Base-by-base conservation (phyloP, 2,797 vertebrate genomes). In the Gymnocypris eckloni region DNA sequence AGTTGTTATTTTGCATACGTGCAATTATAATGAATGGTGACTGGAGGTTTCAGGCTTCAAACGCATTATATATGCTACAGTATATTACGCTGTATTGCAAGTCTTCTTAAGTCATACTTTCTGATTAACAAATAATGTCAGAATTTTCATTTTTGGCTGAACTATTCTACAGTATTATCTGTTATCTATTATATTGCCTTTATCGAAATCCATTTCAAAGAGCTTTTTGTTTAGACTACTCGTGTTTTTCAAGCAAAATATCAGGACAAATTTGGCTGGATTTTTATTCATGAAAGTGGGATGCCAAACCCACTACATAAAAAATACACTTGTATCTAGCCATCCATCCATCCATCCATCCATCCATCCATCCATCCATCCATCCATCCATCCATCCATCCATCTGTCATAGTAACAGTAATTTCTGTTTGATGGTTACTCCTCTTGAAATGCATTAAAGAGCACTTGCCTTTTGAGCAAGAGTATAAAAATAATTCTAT, bases 171-270 rank as follows among this genome's bases (percentile, higher is more conserved):
- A 16, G 12, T 59, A 59, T 11, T 69, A 25, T 25, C 20, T 54
- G 18, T 22, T 56, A 56, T 56, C 54, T 71, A 43, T 13, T n/a
- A 41, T 78, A 33, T 75, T 50, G 3, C n/a, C 25, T 52, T 75
- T 52, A 18, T 75, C 10, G 0, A 25, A 61, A 64, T 64, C 5
- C n/a, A 64, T 64, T 64, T 64, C 10, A 11, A 12, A 64, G 2
- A 43, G n/a, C 25, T 37, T 22, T 82, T 39, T 56, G 18, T 43
- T 85, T 4, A 6, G 56, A 69, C 3, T 71, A 45, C 43, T 45
- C 43, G 59, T 43, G 61, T 76, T 66, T 50, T 86, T 43, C 54
- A 41, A 43, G 20, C n/a, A 81, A 80, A 88, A 89, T 64, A 43
- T 69, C 15, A 64, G n/a, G 45, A 86, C 22, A 75, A 75, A 85